Conservation (phyloP, 2,797 vertebrate genomes). For the Oreochromis grahami region DNA sequence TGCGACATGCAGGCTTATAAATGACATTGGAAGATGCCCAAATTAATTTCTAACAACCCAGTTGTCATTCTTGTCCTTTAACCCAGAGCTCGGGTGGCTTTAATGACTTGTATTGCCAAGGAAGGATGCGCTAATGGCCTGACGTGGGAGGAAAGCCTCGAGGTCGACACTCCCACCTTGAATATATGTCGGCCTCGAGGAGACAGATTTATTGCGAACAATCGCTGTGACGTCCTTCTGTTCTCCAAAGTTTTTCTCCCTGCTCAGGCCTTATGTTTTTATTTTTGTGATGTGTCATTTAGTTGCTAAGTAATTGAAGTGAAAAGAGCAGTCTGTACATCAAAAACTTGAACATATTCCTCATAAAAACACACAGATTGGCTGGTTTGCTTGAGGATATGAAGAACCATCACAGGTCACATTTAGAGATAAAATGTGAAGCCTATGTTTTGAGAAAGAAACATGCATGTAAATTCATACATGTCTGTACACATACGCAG, state of each 20-base stretch:
- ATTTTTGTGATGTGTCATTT: neutral
- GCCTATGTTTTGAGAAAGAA: neutral
- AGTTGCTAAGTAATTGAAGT: slow-evolving; percentile 49
- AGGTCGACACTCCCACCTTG: neutral
- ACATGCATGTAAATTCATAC: neutral
- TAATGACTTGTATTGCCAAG: neutral
- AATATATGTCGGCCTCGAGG: neutral
- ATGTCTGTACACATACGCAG: neutral
- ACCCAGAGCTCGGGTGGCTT: neutral
- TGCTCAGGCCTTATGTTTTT: neutral
- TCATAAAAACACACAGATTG: neutral
- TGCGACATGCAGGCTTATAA: neutral
- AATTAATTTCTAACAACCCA: neutral
- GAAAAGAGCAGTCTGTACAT: neutral
- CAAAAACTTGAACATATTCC: neutral
- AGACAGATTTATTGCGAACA: neutral
- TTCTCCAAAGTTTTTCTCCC: neutral
- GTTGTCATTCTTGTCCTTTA: neutral
- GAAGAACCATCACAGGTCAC: neutral
- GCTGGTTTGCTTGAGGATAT: neutral
- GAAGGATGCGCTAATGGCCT: neutral
- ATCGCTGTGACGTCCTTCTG: neutral
- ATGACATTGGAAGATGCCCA: neutral
- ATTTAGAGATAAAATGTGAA: neutral
- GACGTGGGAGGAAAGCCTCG: neutral